These are phyloP conservation scores for Nipponia nippon DNA, from an alignment of 2,113 vertebrate species.

Conservation along the genomic window DNA sequence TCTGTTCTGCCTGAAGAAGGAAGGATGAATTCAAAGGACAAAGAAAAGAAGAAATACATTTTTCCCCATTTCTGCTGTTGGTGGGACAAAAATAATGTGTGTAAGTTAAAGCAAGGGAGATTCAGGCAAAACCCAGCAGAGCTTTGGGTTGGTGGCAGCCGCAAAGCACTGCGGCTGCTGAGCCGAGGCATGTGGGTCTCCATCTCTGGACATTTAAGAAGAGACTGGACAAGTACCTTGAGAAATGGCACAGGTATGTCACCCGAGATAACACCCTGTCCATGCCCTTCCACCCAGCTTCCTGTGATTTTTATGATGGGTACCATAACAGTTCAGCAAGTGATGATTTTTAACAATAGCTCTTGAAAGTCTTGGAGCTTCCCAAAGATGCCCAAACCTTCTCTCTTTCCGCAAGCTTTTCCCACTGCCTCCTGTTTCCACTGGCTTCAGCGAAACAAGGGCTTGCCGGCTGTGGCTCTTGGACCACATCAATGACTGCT, in stretches of 20 bases:
- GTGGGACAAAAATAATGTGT: neutral
- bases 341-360: constrained; percentile 4
- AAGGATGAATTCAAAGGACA: neutral
- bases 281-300: neutral
- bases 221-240: neutral
- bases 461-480: neutral
- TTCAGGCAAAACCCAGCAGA: neutral
- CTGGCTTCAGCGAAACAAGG: neutral
- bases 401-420: neutral
- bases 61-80: neutral
- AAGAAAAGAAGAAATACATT: neutral
- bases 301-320: neutral
- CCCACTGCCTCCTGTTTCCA: neutral
- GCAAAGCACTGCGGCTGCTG: neutral
- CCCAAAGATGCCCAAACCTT: neutral
- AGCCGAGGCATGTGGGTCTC: accelerated
- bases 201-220: neutral
- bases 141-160: neutral
- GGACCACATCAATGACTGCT: constrained; percentile 35
- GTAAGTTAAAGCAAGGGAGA: neutral
- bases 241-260: neutral
- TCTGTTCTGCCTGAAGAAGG: neutral
- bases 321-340: neutral
- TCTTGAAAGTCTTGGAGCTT: neutral
- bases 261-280: neutral